These are phyloP conservation scores for Anoura caudifer DNA, from an alignment of 2,113 vertebrate species.

Conservation along the genomic window DNA sequence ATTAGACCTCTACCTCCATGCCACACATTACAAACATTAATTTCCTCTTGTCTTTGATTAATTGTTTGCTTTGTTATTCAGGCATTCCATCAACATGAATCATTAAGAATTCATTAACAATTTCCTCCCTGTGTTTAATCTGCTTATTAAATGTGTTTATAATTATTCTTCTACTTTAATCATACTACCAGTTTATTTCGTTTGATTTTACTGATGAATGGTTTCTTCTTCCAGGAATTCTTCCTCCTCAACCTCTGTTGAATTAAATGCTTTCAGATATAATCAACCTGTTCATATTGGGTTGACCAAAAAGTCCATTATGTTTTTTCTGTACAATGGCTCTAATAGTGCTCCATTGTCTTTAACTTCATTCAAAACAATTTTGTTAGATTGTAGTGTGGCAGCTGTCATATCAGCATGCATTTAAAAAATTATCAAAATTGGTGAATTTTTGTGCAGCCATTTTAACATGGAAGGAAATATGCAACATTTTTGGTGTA, in stretches of 20 bases:
- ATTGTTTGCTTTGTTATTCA: constrained; percentile 60
- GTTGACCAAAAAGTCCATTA: no score
- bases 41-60: constrained; percentile 72
- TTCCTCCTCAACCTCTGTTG: constrained; percentile 27
- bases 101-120: constrained; percentile 74
- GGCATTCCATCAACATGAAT: constrained; percentile 69
- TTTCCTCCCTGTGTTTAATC: constrained; percentile 68
- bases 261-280: constrained; percentile 70
- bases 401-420: no score
- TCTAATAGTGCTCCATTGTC: no score
- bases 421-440: no score
- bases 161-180: constrained; percentile 71
- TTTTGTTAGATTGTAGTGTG: no score
- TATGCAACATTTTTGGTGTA: no score
- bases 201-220: constrained; percentile 72
- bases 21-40: constrained; percentile 67
- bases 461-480: no score
- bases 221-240: constrained; percentile 57
- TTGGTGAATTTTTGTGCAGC: no score
- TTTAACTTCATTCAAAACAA: no score
- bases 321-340: no score
- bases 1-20: constrained; percentile 4
- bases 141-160: constrained; percentile 72
- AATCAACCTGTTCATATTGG: constrained; percentile 47
- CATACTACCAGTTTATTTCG: constrained; percentile 51